phyloP scores from a whole-genome alignment of 30 jellyfish, hydroid and myxozoan genomes.

The Turritopsis rubra region DNA sequence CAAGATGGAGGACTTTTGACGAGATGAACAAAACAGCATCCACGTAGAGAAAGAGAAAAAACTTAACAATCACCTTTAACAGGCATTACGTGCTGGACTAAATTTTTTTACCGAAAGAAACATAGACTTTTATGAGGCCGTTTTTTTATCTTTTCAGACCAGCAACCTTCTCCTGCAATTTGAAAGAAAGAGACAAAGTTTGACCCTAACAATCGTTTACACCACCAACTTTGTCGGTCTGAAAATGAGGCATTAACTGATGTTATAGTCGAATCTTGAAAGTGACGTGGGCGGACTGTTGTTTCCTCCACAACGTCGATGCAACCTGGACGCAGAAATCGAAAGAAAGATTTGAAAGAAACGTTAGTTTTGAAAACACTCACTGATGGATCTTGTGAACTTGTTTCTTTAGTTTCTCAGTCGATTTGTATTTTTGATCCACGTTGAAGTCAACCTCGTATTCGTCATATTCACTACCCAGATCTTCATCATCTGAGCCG shows the following conservation, averaged over 20 bases:
- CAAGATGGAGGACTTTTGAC: too few species aligned
- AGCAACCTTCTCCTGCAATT: too few species aligned
- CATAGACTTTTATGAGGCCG: too few species aligned
- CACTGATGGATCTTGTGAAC: conserved; percentile 81
- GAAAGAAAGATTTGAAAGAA: neutral
- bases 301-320: neutral
- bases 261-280: too few species aligned
- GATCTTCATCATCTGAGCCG: conserved; percentile 85
- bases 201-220: too few species aligned
- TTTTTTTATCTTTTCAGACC: too few species aligned
- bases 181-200: too few species aligned
- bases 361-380: conserved; percentile 28
- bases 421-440: conserved; percentile 62
- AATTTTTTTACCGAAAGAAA: too few species aligned
- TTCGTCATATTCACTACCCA: conserved; percentile 88
- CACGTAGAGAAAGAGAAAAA: neutral
- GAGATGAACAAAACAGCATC: neutral
- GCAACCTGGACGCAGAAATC: neutral
- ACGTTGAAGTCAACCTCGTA: conserved; percentile 72
- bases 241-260: too few species aligned
- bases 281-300: too few species aligned
- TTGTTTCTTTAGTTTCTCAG: conserved; percentile 53
- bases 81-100: neutral
- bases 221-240: too few species aligned
- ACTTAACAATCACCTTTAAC: neutral